Percentiles rank a stretch among this genome's conserved stretches.
Evolutionary conservation across 2,113 vertebrate genomes (phyloP).

Genomic region (Python bivittatus): DNA sequence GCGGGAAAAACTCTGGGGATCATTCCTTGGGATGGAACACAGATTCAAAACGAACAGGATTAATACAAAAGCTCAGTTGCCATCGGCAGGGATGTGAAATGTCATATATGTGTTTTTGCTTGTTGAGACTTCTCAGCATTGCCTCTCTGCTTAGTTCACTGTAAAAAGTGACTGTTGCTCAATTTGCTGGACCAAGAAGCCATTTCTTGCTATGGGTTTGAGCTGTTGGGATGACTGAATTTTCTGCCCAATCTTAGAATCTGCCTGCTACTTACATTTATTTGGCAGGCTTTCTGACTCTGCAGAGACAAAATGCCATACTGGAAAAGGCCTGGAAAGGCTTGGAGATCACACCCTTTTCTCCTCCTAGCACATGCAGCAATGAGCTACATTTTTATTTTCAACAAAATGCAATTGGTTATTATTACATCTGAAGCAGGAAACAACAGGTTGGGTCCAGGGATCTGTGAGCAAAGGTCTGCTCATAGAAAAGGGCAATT

Average conservation of each 20-base stretch:
- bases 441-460: not conserved
- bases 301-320: not conserved
- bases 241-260: not conserved
- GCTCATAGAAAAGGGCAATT: not conserved
- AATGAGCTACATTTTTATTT: not conserved
- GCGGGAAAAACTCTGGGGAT: not conserved
- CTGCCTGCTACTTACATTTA: not conserved
- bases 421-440: not conserved
- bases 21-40: not conserved
- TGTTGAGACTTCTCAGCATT: not conserved
- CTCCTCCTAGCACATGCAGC: not conserved
- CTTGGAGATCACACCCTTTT: not conserved
- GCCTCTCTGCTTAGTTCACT: not conserved
- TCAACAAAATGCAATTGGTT: not conserved
- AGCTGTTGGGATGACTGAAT: not conserved
- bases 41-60: not conserved
- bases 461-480: not conserved
- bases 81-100: not conserved
- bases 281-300: not conserved
- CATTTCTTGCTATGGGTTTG: not conserved
- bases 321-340: not conserved
- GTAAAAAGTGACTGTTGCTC: not conserved
- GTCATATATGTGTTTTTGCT: not conserved
- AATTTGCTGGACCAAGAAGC: not conserved
- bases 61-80: not conserved